Percentiles rank a stretch among this genome's conserved stretches.
Evolutionary conservation across 2,113 vertebrate genomes (phyloP).

Genomic region (Nothobranchius furzeri): DNA sequence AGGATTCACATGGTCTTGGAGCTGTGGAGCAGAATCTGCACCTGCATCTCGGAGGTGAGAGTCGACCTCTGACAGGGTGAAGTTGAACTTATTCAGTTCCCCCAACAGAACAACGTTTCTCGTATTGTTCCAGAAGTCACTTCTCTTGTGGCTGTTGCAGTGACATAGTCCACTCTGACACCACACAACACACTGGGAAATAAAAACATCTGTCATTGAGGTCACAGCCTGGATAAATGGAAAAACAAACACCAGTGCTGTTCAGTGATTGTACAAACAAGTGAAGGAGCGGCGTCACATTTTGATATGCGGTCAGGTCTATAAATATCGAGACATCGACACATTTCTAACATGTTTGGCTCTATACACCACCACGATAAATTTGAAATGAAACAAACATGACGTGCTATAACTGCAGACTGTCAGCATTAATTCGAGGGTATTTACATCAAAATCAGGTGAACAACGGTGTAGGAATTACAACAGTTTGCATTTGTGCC

Average conservation of each 20-base stretch:
- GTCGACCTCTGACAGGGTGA: slow-evolving; percentile 82
- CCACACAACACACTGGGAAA: slow-evolving; percentile 81
- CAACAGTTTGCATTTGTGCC: no score
- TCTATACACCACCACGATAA: no score
- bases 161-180: slow-evolving; percentile 71
- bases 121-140: slow-evolving; percentile 80
- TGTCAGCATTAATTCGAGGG: no score
- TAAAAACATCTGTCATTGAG: not conserved
- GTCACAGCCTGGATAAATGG: not conserved
- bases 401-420: no score
- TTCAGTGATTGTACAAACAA: not conserved
- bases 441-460: no score
- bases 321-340: no score
- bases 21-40: slow-evolving; percentile 32
- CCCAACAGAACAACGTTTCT: slow-evolving; percentile 73
- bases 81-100: slow-evolving; percentile 76
- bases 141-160: slow-evolving; percentile 88
- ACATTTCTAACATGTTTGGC: no score
- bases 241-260: not conserved
- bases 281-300: no score
- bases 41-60: slow-evolving; percentile 78
- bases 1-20: not conserved
- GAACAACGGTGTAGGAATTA: no score
- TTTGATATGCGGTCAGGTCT: no score
- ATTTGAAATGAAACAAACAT: no score